Evolutionary conservation across 1,140 invertebrate genomes (phyloP).

Genomic region (Dendroctonus valens): DNA sequence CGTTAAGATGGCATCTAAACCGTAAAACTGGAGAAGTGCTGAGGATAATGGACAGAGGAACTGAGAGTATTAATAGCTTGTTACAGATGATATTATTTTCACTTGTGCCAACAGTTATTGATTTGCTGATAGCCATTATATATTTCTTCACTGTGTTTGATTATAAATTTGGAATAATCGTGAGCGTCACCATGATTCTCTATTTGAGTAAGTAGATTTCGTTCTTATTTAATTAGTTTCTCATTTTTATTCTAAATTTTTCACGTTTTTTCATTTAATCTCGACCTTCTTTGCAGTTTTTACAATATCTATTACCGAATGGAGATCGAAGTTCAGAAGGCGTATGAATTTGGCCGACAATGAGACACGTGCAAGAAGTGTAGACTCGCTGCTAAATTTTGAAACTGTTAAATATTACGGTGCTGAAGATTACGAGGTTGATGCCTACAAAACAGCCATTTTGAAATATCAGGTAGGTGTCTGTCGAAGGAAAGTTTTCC

Average conservation of each 20-base stretch:
- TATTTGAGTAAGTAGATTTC: slow-evolving; percentile 77
- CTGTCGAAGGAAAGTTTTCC: neutral
- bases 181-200: slow-evolving; percentile 86
- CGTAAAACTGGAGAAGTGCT: slow-evolving; percentile 95
- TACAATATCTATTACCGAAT: slow-evolving; percentile 91
- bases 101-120: slow-evolving; percentile 87
- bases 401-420: slow-evolving; percentile 98
- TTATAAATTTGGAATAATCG: slow-evolving; percentile 90
- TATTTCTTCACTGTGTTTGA: slow-evolving; percentile 89
- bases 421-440: slow-evolving; percentile 87
- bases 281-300: slow-evolving; percentile 58
- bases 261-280: no score
- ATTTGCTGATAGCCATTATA: slow-evolving; percentile 87
- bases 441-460: slow-evolving; percentile 79
- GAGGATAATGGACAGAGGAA: slow-evolving; percentile 92
- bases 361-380: slow-evolving; percentile 80
- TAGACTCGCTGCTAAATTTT: slow-evolving; percentile 95
- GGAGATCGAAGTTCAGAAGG: slow-evolving; percentile 91
- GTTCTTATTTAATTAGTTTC: slow-evolving; percentile 2
- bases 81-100: slow-evolving; percentile 85
- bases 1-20: slow-evolving; percentile 85
- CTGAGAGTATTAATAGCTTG: slow-evolving; percentile 90
- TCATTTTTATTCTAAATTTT: no score
- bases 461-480: slow-evolving; percentile 71
- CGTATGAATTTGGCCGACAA: slow-evolving; percentile 94